Percentiles rank a stretch among this genome's conserved stretches.
phyloP scores from a whole-genome alignment of 2,888 invertebrate species.

The Sabellastarte sp. region DNA sequence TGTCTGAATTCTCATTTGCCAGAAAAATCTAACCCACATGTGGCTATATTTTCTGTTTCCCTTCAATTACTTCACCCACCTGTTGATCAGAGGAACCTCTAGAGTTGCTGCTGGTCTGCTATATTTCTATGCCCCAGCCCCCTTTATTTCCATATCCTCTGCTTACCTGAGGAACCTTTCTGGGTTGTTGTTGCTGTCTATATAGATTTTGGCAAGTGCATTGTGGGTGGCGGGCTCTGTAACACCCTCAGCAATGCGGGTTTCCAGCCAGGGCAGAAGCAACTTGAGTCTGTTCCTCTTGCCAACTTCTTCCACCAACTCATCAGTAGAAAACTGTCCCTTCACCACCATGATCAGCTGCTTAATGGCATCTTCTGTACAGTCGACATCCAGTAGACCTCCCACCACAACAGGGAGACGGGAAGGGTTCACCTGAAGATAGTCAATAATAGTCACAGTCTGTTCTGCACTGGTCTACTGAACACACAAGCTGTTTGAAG shows the following conservation, averaged over 20 bases:
- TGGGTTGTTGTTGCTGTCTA: slow-evolving; percentile 98
- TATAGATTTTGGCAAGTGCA: slow-evolving; percentile 98
- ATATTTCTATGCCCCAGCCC: no score
- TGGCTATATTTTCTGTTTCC: no score
- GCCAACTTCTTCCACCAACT: slow-evolving; percentile 87
- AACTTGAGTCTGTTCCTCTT: slow-evolving; percentile 78
- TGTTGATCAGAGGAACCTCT: no score
- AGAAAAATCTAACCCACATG: no score
- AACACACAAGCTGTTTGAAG: no score
- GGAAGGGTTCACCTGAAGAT: slow-evolving; percentile 84
- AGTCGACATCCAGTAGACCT: slow-evolving; percentile 95
- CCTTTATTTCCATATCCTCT: no score
- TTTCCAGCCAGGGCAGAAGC: slow-evolving; percentile 94
- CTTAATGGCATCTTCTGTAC: slow-evolving; percentile 98
- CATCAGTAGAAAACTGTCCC: slow-evolving; percentile 94
- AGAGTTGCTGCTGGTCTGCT: no score
- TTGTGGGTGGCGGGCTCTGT: slow-evolving; percentile 98
- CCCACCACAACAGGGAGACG: slow-evolving; percentile 97
- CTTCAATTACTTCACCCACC: no score
- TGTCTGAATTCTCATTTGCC: no score
- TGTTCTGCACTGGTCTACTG: no score
- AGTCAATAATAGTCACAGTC: background rate
- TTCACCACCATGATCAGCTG: slow-evolving; percentile 95
- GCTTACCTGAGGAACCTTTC: slow-evolving; percentile 79
- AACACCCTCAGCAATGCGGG: slow-evolving; percentile 94